Conservation (phyloP, 2,797 vertebrate species). For the Tamandua tetradactyla region DNA sequence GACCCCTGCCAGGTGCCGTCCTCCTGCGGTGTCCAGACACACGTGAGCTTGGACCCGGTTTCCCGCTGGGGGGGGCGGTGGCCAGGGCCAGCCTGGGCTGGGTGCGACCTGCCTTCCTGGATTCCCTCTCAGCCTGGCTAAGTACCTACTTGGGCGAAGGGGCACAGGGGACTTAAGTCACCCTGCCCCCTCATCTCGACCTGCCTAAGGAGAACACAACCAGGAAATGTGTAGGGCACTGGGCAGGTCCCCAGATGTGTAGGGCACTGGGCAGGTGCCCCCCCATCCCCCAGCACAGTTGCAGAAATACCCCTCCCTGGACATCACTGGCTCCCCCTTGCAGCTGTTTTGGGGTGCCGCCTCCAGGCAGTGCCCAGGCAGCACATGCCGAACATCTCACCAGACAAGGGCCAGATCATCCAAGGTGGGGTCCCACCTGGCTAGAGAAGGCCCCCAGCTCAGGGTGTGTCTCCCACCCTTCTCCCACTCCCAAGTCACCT, state of each 20-base stretch:
- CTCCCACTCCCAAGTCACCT: not conserved
- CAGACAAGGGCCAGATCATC: not conserved
- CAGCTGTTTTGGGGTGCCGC: too few species aligned
- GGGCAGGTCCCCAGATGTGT: not conserved
- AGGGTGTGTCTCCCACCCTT: not conserved
- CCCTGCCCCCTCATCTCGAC: not conserved
- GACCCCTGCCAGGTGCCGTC: not conserved
- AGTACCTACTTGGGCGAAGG: not conserved
- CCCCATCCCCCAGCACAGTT: too few species aligned
- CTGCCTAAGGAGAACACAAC: not conserved
- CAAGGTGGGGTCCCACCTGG: not conserved
- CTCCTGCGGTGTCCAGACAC: not conserved
- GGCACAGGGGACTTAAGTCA: not conserved
- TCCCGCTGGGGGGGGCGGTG: not conserved
- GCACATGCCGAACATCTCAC: fast-evolving
- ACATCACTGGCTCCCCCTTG: too few species aligned
- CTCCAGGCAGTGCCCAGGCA: too few species aligned
- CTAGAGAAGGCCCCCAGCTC: not conserved
- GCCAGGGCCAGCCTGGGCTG: not conserved
- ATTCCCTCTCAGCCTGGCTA: not conserved
- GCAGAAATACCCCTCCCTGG: too few species aligned
- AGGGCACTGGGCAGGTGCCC: not conserved
- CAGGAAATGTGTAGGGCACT: not conserved
- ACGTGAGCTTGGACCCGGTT: fast-evolving
- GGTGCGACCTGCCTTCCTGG: not conserved